phyloP scores from a whole-genome alignment of 1,140 invertebrate species.

The Ips typographus region DNA sequence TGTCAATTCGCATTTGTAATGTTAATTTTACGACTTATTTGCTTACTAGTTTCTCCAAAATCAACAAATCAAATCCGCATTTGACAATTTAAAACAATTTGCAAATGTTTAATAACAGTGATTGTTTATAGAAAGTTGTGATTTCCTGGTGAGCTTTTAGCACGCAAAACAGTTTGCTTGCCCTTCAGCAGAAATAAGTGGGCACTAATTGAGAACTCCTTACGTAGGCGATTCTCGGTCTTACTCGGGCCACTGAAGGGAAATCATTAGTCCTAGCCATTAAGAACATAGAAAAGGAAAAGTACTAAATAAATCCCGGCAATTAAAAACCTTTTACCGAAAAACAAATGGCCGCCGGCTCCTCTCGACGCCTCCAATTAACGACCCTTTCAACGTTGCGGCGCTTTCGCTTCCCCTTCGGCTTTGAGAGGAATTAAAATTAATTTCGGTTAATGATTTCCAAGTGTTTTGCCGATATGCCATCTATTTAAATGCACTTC shows the following conservation, averaged over 20 bases:
- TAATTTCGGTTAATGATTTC: conserved; percentile 12
- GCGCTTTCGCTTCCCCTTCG: conserved; percentile 4
- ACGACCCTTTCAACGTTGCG: conserved; percentile 19
- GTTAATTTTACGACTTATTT: too few species aligned
- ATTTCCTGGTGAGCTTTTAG: too few species aligned
- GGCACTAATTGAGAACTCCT: too few species aligned
- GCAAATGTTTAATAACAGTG: too few species aligned
- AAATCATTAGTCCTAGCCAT: conserved; percentile 2
- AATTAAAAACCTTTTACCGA: conserved; percentile 29
- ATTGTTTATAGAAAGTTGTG: too few species aligned
- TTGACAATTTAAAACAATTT: too few species aligned
- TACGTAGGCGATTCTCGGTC: too few species aligned
- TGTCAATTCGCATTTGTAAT: too few species aligned
- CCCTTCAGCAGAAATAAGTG: too few species aligned
- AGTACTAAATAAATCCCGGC: conserved; percentile 20
- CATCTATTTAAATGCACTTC: neutral
- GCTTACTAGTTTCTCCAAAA: too few species aligned
- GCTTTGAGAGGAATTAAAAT: conserved; percentile 4
- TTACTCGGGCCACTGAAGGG: neutral
- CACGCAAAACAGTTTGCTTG: too few species aligned
- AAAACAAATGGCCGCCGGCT: conserved; percentile 23
- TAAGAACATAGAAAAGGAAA: neutral
- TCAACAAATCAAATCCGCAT: too few species aligned
- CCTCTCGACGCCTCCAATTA: conserved; percentile 25
- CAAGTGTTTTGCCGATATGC: neutral